Conservation (phyloP, 2,113 vertebrate species). For the Varanus salvator region DNA sequence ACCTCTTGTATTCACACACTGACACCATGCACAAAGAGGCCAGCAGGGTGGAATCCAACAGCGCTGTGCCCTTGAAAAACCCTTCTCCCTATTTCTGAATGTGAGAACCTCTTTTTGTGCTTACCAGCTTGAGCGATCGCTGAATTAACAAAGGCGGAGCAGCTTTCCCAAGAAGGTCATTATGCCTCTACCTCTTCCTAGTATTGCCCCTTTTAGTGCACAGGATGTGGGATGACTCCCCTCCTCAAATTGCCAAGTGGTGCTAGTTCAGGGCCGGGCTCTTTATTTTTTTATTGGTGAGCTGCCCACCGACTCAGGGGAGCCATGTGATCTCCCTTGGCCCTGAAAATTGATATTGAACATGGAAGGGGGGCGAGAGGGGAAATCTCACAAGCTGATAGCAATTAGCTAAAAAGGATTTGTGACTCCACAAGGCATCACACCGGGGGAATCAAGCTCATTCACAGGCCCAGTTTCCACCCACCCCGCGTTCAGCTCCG, state of each 20-base stretch:
- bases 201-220: constrained; percentile 84
- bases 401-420: constrained; percentile 99
- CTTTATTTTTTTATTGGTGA: constrained; percentile 77
- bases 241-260: constrained; percentile 91
- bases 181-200: constrained; percentile 77
- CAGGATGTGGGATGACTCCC: constrained; percentile 82
- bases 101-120: constrained; percentile 30
- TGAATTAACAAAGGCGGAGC: constrained; percentile 14
- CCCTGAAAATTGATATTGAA: constrained; percentile 99
- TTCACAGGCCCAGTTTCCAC: constrained; percentile 85
- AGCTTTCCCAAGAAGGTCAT: constrained; percentile 80
- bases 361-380: constrained; percentile 80
- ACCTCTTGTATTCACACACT: too few relatives aligned
- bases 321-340: constrained; percentile 88
- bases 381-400: constrained; percentile 94
- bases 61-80: neutral
- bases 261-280: constrained; percentile 80
- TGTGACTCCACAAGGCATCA: constrained; percentile 94
- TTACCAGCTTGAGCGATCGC: neutral
- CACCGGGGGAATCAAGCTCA: constrained; percentile 91
- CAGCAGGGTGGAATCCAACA: neutral
- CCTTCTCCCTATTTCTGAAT: neutral
- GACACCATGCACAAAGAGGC: too few relatives aligned
- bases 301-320: constrained; percentile 89
- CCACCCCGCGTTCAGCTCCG: constrained; percentile 70